phyloP scores from a whole-genome alignment of 2,888 invertebrate species.

The Eupithecia pulchellata region DNA sequence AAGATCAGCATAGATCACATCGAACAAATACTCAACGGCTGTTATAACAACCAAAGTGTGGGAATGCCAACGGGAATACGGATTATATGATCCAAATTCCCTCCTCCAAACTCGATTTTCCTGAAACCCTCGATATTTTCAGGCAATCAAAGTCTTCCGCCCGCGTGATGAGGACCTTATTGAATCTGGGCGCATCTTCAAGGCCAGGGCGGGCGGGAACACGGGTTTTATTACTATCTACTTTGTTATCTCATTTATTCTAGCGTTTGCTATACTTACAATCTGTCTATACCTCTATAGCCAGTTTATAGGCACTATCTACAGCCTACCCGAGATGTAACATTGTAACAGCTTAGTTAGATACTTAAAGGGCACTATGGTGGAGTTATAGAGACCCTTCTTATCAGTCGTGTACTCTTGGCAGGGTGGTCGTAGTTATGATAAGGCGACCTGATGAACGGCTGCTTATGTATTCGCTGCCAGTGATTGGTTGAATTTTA shows the following conservation, averaged over 20 bases:
- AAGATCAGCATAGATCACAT: not conserved
- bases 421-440: no score
- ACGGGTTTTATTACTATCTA: not conserved
- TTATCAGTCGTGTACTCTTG: no score
- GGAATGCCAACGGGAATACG: not conserved
- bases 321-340: not conserved
- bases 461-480: no score
- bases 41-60: not conserved
- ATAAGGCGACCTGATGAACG: no score
- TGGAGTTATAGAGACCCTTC: no score
- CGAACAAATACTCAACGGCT: not conserved
- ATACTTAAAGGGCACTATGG: no score
- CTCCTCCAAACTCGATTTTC: not conserved
- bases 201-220: constrained; percentile 1
- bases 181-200: constrained; percentile 19
- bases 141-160: constrained; percentile 8
- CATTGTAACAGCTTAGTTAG: not conserved
- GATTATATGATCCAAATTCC: not conserved
- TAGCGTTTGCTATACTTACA: not conserved
- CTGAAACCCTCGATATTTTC: constrained; percentile 2
- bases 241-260: not conserved
- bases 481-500: no score
- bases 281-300: not conserved
- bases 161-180: constrained; percentile 21
- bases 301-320: not conserved